phyloP scores from a whole-genome alignment of 23 tunicate genomes.

The Ascidia mentula region DNA sequence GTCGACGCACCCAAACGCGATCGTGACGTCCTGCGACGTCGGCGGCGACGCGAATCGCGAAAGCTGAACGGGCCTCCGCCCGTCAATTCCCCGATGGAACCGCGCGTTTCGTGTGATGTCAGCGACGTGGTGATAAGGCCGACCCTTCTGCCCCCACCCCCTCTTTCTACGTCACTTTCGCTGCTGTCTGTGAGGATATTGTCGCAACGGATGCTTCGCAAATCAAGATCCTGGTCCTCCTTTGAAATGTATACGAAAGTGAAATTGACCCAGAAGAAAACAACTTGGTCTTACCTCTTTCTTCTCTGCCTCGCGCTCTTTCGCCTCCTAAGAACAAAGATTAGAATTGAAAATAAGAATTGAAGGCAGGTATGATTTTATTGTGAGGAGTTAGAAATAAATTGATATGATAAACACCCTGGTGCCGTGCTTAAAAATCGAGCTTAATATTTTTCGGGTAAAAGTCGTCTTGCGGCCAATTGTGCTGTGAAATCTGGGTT shows the following conservation, averaged over 20 bases:
- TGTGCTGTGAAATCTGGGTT: no score
- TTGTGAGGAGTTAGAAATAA: no score
- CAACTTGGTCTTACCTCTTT: neutral
- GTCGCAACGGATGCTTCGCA: neutral
- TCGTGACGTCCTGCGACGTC: neutral
- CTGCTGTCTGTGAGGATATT: neutral
- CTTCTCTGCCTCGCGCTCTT: constrained; percentile 58
- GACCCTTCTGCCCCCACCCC: neutral
- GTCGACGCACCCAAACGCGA: neutral
- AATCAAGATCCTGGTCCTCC: neutral
- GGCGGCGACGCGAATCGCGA: neutral
- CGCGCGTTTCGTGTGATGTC: constrained; percentile 20
- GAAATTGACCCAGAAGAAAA: no score
- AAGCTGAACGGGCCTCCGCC: no score
- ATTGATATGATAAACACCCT: no score
- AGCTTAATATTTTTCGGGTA: no score
- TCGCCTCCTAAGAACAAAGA: constrained; percentile 48
- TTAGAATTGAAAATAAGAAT: neutral
- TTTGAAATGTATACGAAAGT: no score
- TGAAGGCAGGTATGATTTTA: neutral
- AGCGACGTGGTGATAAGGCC: constrained; percentile 69
- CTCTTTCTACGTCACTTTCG: constrained; percentile 30
- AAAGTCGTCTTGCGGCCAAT: no score
- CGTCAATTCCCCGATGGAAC: neutral
- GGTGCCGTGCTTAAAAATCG: no score